phyloP scores from a whole-genome alignment of 2,113 vertebrate genomes.

The Ammodytes marinus region DNA sequence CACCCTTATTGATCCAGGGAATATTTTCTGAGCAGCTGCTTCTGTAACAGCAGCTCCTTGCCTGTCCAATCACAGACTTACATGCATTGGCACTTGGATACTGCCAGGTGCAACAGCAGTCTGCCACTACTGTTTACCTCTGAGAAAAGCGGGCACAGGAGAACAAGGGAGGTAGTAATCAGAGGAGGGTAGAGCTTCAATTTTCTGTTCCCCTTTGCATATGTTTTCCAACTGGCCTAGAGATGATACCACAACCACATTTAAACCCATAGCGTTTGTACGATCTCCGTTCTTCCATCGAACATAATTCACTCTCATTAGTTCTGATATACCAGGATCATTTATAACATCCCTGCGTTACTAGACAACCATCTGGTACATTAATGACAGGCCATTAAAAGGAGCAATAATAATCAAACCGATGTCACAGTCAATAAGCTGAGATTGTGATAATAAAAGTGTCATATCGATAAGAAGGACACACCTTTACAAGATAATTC shows the following conservation, averaged over 20 bases:
- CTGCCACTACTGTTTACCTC: constrained; percentile 12
- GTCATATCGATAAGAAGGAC: background rate
- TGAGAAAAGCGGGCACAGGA: background rate
- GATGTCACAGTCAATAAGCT: constrained; percentile 34
- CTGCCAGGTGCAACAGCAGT: background rate
- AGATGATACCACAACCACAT: background rate
- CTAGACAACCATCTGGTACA: constrained; percentile 36
- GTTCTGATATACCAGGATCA: background rate
- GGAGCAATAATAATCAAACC: constrained; percentile 39
- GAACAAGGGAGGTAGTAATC: background rate
- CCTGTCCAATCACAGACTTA: background rate
- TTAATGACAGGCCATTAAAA: constrained; percentile 36
- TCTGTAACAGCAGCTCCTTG: background rate
- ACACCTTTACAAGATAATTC: background rate
- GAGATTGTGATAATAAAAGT: constrained; percentile 11
- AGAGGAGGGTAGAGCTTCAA: background rate
- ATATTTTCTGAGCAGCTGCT: background rate
- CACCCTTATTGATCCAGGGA: constrained; percentile 15
- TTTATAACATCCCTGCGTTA: constrained; percentile 23
- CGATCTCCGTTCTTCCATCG: background rate
- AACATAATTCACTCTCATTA: constrained; percentile 13
- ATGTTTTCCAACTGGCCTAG: constrained; percentile 7
- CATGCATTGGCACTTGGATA: background rate
- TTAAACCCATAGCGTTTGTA: background rate
- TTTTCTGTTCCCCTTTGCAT: background rate